phyloP scores from a whole-genome alignment of 2,888 invertebrate species.

The Ernsta delagoae region DNA sequence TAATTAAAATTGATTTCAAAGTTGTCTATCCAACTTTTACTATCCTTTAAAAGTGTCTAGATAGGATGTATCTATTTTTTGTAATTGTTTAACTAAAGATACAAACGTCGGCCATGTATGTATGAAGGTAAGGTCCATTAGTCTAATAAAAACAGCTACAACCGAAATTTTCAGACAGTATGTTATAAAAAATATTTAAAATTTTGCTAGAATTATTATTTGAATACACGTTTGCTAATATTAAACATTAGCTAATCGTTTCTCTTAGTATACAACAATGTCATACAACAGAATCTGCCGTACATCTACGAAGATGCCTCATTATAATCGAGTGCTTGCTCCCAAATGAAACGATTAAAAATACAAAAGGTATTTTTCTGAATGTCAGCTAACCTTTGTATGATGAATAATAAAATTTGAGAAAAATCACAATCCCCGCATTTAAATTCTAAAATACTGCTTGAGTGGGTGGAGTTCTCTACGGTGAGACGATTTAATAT shows the following conservation, averaged over 20 bases:
- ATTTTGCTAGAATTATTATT: no score
- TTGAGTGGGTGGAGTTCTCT: constrained; percentile 1
- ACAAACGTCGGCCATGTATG: no score
- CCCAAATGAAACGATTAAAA: constrained; percentile 48
- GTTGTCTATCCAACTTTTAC: no score
- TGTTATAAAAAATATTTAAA: no score
- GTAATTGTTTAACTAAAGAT: no score
- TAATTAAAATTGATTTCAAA: no score
- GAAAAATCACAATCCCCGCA: constrained; percentile 13
- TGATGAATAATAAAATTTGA: constrained; percentile 41
- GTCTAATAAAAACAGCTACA: no score
- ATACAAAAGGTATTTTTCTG: constrained; percentile 44
- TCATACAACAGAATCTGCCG: background rate
- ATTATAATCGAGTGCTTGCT: constrained; percentile 28
- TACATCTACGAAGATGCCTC: constrained; percentile 25
- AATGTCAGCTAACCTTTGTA: constrained; percentile 47
- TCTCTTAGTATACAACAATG: background rate
- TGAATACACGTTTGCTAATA: no score
- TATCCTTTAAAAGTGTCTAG: no score
- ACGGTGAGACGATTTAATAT: constrained; percentile 6
- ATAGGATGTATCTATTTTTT: no score
- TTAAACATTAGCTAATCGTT: background rate
- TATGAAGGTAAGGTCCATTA: no score
- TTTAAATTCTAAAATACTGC: constrained; percentile 13
- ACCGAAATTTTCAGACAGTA: no score